Percentiles rank a stretch among this genome's conserved stretches.
phyloP scores from a whole-genome alignment of 1,140 invertebrate species.

The Aphelinus atriplicis region DNA sequence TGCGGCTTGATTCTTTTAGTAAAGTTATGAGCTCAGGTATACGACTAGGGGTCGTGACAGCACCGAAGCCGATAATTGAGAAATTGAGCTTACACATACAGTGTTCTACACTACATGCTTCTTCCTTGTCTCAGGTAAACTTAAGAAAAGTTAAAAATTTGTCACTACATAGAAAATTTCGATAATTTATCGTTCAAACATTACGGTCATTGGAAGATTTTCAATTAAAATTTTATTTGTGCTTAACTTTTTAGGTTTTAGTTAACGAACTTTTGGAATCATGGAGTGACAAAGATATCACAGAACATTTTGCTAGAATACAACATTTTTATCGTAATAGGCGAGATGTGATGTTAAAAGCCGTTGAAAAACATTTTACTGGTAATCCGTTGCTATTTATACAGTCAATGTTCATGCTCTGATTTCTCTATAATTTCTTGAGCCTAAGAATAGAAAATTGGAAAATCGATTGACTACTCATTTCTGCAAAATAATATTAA shows the following conservation, averaged over 20 bases:
- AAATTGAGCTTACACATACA: slow-evolving; percentile 66
- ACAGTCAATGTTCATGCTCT: too few species aligned
- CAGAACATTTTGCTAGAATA: slow-evolving; percentile 64
- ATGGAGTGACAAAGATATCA: slow-evolving; percentile 65
- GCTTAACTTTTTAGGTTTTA: slow-evolving; percentile 60
- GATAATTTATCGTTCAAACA: too few species aligned
- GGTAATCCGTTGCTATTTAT: slow-evolving; percentile 53
- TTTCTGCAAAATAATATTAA: slow-evolving; percentile 1
- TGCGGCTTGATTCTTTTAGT: slow-evolving; percentile 74
- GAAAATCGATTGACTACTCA: neutral
- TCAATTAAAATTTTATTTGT: slow-evolving; percentile 25
- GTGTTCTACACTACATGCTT: slow-evolving; percentile 67
- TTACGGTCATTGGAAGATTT: too few species aligned
- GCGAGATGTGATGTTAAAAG: slow-evolving; percentile 65
- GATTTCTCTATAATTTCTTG: too few species aligned
- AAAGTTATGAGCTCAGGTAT: slow-evolving; percentile 71
- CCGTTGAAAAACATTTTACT: slow-evolving; percentile 67
- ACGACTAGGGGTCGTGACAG: slow-evolving; percentile 69
- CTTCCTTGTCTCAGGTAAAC: slow-evolving; percentile 70
- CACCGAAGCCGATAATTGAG: slow-evolving; percentile 60
- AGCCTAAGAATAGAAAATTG: too few species aligned
- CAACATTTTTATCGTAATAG: slow-evolving; percentile 66
- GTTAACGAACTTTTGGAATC: slow-evolving; percentile 62
- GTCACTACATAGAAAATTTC: too few species aligned
- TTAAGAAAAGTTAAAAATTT: neutral